A percentile compares a stretch with the other conserved stretches of the same genome.
phyloP scores from a whole-genome alignment of 2,113 vertebrate species.

The Dinomys branickii region DNA sequence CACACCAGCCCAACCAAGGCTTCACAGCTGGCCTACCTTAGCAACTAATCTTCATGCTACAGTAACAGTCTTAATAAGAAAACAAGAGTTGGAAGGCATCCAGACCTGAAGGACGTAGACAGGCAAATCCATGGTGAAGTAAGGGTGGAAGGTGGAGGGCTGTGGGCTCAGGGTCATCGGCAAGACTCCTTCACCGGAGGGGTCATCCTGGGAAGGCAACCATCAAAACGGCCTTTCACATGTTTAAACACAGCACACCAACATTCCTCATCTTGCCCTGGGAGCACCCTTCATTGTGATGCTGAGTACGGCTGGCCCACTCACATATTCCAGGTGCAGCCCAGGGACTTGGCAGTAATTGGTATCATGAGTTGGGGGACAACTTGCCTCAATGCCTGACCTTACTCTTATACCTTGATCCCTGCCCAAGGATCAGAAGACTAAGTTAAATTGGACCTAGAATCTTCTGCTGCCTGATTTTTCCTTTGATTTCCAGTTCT shows the following conservation, averaged over 20 bases:
- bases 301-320: neutral
- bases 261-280: neutral
- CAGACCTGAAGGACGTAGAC: constrained; percentile 95
- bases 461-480: neutral
- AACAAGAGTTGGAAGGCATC: neutral
- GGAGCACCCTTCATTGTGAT: neutral
- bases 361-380: neutral
- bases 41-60: neutral
- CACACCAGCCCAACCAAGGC: neutral
- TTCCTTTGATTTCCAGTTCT: neutral
- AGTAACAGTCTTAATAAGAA: neutral
- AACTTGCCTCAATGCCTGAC: neutral
- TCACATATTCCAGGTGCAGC: neutral
- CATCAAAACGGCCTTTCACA: neutral
- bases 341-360: neutral
- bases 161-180: constrained; percentile 93
- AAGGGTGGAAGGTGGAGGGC: constrained; percentile 91
- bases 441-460: neutral
- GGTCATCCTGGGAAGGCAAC: constrained; percentile 90
- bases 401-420: neutral
- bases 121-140: constrained; percentile 94
- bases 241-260: neutral
- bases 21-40: neutral
- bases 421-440: neutral
- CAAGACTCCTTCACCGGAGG: constrained; percentile 91